Evolutionary conservation across 35 echinoderm and acorn worm genomes (phyloP), one percentile per base, ranked within the genome.

Genomic region (Antedon bifida): DNA sequence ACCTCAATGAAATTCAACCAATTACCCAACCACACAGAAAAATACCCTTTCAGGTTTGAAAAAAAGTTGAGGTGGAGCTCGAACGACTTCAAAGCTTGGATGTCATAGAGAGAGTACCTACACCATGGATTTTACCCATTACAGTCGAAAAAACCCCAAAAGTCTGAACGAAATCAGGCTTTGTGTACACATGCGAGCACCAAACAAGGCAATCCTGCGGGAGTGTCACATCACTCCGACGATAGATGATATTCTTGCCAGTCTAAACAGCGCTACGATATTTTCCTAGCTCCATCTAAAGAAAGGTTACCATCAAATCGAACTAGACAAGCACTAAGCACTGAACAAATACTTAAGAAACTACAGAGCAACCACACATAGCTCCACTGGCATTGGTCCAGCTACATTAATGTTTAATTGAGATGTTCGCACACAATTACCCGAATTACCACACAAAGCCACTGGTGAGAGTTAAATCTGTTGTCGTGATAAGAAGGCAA

Each of bases 11-110:
- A 32, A 34, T 94, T 9, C 38, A 29, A 26, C 91, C 87, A 31
- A 81, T 74, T 0, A 35, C 88, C 23, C 88, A 90, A 77, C 92
- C 84, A 34, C 92, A 94, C 36, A 55, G 84, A 5, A 55, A 88
- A 10, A 90, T 94, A 32, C 88, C 88, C 0, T 94, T 94, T 45
- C 84, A 90, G 10, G 30, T 90, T 10, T 34, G 92, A 36, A 86
- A 77, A 46, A 34, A 88, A 38, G 88, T 90, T 1, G 82, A 87
- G 34, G 82, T 45, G 46, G 82, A 94, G 87, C 82, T 94, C 0
- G 75, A 85, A 84, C 73, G 77, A 31, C 38, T 87, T 36, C 76
- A 90, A 82, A 81, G 46, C 14, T 44, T 44, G 39, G 83, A 90
- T 51, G 85, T 90, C 55, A 90, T 86, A 11, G 83, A 90, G 32